Percentiles rank a stretch among this genome's conserved stretches.
phyloP scores from a whole-genome alignment of 2,113 vertebrate species.

The Lamprotornis superbus region DNA sequence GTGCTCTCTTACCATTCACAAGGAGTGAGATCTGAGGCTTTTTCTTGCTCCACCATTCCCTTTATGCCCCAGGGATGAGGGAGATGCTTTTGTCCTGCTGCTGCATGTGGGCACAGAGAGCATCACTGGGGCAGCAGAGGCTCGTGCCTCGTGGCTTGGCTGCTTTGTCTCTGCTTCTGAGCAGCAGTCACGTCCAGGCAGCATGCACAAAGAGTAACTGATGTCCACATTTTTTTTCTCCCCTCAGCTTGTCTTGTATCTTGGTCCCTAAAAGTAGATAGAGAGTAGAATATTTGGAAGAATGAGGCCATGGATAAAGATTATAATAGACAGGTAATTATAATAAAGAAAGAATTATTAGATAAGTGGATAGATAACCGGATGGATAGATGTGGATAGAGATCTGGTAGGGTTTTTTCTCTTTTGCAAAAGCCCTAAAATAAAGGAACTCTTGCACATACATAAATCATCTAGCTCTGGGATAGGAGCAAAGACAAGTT shows the following conservation, averaged over 20 bases:
- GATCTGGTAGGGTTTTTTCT: slow-evolving; percentile 43
- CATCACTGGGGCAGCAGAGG: not conserved
- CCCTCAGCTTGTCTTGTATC: not conserved
- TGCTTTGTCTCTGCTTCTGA: not conserved
- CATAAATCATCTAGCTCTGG: slow-evolving; percentile 72
- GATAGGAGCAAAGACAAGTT: slow-evolving; percentile 72
- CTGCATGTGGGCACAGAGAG: not conserved
- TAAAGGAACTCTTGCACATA: slow-evolving; percentile 72
- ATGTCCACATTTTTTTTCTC: not conserved
- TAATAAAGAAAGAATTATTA: slow-evolving; percentile 65
- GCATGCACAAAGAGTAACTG: not conserved
- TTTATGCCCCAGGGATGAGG: not conserved
- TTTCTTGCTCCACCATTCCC: not conserved
- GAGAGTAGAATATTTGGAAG: not conserved
- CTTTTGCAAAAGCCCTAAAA: slow-evolving; percentile 62
- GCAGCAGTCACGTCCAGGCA: not conserved
- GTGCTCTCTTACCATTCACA: not conserved
- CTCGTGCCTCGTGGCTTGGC: not conserved
- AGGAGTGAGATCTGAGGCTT: not conserved
- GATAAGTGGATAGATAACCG: slow-evolving; percentile 38
- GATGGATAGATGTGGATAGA: slow-evolving; percentile 33
- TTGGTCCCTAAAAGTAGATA: not conserved
- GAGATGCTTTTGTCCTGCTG: not conserved
- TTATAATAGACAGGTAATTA: slow-evolving; percentile 60
- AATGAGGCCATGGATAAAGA: slow-evolving; percentile 17